A percentile compares a stretch with the other conserved stretches of the same genome.
Evolutionary conservation across 2,113 vertebrate species (phyloP).

Genomic region (Catharus bicknelli): DNA sequence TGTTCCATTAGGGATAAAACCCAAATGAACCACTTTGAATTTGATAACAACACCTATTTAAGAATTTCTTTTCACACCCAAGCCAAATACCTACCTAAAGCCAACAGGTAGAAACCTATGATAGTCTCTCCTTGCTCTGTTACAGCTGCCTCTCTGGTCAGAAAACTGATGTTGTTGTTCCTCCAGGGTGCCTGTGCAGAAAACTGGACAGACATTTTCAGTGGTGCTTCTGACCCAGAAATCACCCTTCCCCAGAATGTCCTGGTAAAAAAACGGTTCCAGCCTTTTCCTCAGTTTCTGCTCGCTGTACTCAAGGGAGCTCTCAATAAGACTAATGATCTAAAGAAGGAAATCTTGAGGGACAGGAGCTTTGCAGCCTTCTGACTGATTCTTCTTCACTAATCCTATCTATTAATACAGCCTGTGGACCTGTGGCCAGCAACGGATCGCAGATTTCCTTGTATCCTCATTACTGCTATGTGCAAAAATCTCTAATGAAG

Average conservation of each 20-base stretch:
- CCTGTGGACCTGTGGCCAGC: not conserved
- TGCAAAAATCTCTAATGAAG: not conserved
- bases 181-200: slow-evolving; percentile 83
- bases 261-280: not conserved
- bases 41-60: not conserved
- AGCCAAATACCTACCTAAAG: slow-evolving; percentile 72
- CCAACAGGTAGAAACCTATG: slow-evolving; percentile 81
- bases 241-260: slow-evolving; percentile 12
- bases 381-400: slow-evolving; percentile 54
- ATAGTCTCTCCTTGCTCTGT: slow-evolving; percentile 84
- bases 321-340: slow-evolving; percentile 31
- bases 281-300: slow-evolving; percentile 18
- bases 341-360: slow-evolving; percentile 61
- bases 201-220: slow-evolving; percentile 77
- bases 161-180: slow-evolving; percentile 83
- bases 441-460: slow-evolving; percentile 14
- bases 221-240: not conserved
- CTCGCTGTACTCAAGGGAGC: not conserved
- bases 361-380: slow-evolving; percentile 52
- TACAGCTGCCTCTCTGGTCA: slow-evolving; percentile 76
- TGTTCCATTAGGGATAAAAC: not conserved
- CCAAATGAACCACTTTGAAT: not conserved
- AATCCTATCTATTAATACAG: slow-evolving; percentile 71
- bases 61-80: slow-evolving; percentile 3
- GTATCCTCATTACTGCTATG: not conserved